Evolutionary conservation across 2,797 vertebrate species (phyloP).

Genomic region (Ctenopoma multispine): DNA sequence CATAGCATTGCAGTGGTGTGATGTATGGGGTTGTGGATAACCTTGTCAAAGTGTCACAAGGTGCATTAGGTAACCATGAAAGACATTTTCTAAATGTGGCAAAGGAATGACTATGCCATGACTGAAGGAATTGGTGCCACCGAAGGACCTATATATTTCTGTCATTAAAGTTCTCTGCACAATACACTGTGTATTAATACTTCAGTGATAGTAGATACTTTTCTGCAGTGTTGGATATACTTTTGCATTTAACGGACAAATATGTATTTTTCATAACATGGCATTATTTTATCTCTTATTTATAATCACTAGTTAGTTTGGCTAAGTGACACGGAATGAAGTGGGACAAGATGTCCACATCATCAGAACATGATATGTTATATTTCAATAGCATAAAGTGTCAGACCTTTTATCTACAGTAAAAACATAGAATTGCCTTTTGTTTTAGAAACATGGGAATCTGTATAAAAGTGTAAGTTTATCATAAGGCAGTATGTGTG

Average conservation of each 20-base stretch:
- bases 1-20: conserved; percentile 52
- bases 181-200: conserved; percentile 26
- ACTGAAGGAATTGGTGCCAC: conserved; percentile 79
- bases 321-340: not conserved
- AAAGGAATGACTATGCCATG: conserved; percentile 85
- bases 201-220: not conserved
- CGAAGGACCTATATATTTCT: conserved; percentile 73
- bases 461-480: conserved; percentile 6
- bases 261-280: not conserved
- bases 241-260: conserved; percentile 7
- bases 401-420: not conserved
- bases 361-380: conserved; percentile 3
- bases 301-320: conserved; percentile 11
- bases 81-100: conserved; percentile 86
- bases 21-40: conserved; percentile 76
- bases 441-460: not conserved
- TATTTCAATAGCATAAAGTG: not conserved
- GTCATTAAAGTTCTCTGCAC: conserved; percentile 60
- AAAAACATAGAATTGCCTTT: not conserved
- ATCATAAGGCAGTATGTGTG: not conserved
- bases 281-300: not conserved
- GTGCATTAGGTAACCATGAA: conserved; percentile 85
- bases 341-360: not conserved
- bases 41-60: conserved; percentile 83
- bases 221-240: not conserved